Conservation (phyloP, 2,113 vertebrate genomes). For the Leptobrachium ailaonicum region DNA sequence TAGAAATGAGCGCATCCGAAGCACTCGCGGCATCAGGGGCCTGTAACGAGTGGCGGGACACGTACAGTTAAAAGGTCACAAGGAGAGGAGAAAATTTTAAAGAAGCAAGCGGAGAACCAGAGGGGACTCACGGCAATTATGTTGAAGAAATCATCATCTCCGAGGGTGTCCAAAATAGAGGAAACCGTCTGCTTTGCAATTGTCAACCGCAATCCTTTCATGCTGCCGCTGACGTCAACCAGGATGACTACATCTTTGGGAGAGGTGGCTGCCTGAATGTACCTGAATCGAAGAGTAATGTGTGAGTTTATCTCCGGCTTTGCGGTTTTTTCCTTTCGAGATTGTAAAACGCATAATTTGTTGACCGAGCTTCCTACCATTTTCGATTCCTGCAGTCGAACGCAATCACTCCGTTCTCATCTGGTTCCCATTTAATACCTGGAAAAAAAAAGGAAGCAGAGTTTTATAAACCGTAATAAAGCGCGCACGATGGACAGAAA, state of each 20-base stretch:
- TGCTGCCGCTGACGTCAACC: conserved; percentile 95
- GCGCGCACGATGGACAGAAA: too few species aligned
- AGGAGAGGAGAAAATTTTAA: not conserved
- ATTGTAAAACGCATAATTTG: conserved; percentile 2
- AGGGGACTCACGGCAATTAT: conserved; percentile 88
- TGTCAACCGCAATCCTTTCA: conserved; percentile 96
- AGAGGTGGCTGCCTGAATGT: conserved; percentile 97
- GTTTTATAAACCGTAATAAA: not conserved
- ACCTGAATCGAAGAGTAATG: conserved; percentile 71
- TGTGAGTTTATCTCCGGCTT: conserved; percentile 23
- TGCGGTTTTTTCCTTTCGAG: not conserved
- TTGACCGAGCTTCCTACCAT: conserved; percentile 73
- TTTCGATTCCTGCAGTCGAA: conserved; percentile 98
- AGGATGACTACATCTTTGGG: conserved; percentile 96
- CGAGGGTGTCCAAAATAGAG: conserved; percentile 96
- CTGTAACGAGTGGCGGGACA: not conserved
- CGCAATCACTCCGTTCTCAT: conserved; percentile 95
- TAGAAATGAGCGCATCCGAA: conserved; percentile 17
- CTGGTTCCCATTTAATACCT: conserved; percentile 98
- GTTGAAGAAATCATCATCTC: conserved; percentile 98
- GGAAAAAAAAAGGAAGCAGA: conserved; percentile 21
- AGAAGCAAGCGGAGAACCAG: conserved; percentile 18
- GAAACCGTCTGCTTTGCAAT: conserved; percentile 96
- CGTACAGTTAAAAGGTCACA: conserved; percentile 11
- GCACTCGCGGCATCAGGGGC: not conserved